Base-by-base conservation (phyloP, 2,888 invertebrate species). In the Smittia aterrima region DNA sequence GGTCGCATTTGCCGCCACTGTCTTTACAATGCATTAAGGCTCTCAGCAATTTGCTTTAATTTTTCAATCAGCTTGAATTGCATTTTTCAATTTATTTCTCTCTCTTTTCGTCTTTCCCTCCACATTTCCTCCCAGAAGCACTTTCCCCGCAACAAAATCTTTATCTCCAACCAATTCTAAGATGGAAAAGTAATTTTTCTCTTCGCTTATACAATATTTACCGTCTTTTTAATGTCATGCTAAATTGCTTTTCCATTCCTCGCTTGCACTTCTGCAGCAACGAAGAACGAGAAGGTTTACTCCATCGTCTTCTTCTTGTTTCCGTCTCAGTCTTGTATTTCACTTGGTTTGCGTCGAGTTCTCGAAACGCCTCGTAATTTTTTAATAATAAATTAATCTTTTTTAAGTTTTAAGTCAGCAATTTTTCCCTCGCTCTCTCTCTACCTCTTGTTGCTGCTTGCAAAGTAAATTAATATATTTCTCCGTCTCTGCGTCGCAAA, bases 321-420 rank as follows among this genome's bases (percentile, higher is more conserved):
- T 47, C 16, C 32, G n/a, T 18, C n/a, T 67, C 66, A 13, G 20
- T 47, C 47, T 47, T 47, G 3, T 11, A 11, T 47, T 47, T 47
- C 47, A 6, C 47, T 47, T 38, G 18, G 24, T 47, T n/a, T 47
- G 47, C n/a, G 11, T 47, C 18, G 20, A 53, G 24, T 53, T 68
- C 47, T 40, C 40, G 54, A 71, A 54, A 71, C 22, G 70, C n/a
- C 41, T 71, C 25, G 70, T 54, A 71, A 71, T 18, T 58, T 47
- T 71, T 71, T 53, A 71, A 71, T 54, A 53, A 71, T 71, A 71
- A 71, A 71, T 71, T 71, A 71, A 71, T 71, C 70, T 71, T 25
- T 47, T 47, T 47, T 16, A 47, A 47, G 47, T 47, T 47, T 47
- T 11, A 47, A 47, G 47, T 47, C 47, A 32, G 53, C 24, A 66